Conservation (phyloP, 2,797 vertebrate genomes). For the Phalloptychus januarius region DNA sequence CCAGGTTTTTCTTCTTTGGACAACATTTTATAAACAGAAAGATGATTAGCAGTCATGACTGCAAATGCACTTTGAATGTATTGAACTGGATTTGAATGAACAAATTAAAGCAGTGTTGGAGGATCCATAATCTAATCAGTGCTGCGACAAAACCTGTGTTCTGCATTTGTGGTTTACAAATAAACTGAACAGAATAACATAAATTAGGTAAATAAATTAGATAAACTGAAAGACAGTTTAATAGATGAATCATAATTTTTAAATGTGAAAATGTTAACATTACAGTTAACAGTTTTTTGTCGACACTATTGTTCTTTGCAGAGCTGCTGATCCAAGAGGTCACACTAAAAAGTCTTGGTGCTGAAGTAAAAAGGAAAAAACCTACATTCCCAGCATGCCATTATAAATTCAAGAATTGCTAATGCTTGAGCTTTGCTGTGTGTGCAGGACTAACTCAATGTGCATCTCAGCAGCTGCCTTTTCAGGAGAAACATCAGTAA, state of each 20-base stretch:
- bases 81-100: not conserved
- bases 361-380: constrained; percentile 41
- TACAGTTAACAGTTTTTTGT: not conserved
- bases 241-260: not conserved
- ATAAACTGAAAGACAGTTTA: not conserved
- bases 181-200: not conserved
- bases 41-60: not conserved
- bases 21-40: not conserved
- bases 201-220: not conserved
- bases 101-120: not conserved
- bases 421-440: constrained; percentile 66
- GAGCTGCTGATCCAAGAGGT: constrained; percentile 51
- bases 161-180: not conserved
- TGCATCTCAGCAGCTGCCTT: constrained; percentile 64
- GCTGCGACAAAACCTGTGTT: not conserved
- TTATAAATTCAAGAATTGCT: constrained; percentile 72
- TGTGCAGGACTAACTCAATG: constrained; percentile 56
- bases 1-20: not conserved
- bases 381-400: constrained; percentile 45
- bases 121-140: not conserved
- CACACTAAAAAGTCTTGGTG: constrained; percentile 27
- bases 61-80: not conserved
- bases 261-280: not conserved
- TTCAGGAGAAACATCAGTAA: constrained; percentile 64
- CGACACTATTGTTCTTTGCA: constrained; percentile 16